Evolutionary conservation across 2,888 invertebrate genomes (phyloP).

Genomic region (Tipula unca): DNA sequence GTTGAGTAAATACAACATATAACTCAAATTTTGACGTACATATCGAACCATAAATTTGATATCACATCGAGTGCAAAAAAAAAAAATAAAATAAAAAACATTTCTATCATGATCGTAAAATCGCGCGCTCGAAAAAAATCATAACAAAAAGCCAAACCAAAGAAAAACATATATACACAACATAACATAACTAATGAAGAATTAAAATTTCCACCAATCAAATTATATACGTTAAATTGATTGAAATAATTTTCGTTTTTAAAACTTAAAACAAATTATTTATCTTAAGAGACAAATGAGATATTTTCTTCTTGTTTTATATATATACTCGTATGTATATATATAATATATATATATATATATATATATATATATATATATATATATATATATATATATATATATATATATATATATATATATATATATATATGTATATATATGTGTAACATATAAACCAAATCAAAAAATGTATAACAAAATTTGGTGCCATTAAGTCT

Average conservation of each 20-base stretch:
- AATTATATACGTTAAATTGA: constrained; percentile 8
- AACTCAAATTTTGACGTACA: not conserved
- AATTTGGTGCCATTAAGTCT: not conserved
- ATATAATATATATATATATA: not conserved
- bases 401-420: not conserved
- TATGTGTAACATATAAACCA: not conserved
- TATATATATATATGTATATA: not conserved
- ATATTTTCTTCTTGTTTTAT: not conserved
- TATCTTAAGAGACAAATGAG: constrained; percentile 14
- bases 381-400: not conserved
- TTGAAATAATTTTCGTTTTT: constrained; percentile 4
- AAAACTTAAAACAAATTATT: constrained; percentile 9
- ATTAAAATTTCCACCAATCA: constrained; percentile 14
- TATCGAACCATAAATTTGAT: not conserved
- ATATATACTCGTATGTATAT: too few species aligned
- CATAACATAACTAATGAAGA: constrained; percentile 8
- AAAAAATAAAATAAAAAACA: not conserved
- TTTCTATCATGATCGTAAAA: not conserved
- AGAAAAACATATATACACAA: not conserved
- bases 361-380: not conserved
- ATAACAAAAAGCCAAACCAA: not conserved
- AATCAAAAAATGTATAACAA: not conserved
- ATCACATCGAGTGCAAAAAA: not conserved
- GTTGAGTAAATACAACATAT: not conserved
- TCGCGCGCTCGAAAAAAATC: not conserved